Conservation (phyloP, 2,888 invertebrate genomes). For the Drosophila percnosoma region DNA sequence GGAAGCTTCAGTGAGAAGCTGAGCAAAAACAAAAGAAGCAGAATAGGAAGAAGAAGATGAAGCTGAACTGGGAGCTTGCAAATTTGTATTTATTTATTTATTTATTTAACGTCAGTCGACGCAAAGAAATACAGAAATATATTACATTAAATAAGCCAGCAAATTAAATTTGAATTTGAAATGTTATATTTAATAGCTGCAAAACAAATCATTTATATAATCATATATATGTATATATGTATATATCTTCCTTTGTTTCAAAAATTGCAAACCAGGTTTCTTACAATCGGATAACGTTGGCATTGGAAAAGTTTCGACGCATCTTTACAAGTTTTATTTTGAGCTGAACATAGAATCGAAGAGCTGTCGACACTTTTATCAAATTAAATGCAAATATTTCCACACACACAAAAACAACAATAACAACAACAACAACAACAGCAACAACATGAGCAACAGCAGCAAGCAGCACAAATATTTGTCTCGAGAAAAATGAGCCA, state of each 20-base stretch:
- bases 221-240: neutral
- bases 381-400: constrained; percentile 72
- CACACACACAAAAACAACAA: constrained; percentile 33
- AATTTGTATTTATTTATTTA: neutral
- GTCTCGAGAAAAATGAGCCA: constrained; percentile 56
- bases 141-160: too few relatives aligned
- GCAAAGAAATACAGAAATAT: too few relatives aligned
- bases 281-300: neutral
- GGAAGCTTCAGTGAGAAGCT: neutral
- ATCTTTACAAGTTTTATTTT: neutral
- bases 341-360: neutral
- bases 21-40: neutral
- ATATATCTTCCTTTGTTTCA: neutral
- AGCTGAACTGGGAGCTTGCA: neutral
- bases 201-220: neutral
- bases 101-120: too few relatives aligned
- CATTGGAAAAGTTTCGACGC: neutral
- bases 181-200: neutral
- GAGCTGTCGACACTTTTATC: constrained; percentile 45
- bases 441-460: constrained; percentile 4
- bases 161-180: neutral
- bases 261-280: neutral
- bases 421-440: constrained; percentile 24
- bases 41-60: neutral
- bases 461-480: constrained; percentile 63